Evolutionary conservation across 2,888 invertebrate species (phyloP).

Genomic region (Tetragnatha montana): DNA sequence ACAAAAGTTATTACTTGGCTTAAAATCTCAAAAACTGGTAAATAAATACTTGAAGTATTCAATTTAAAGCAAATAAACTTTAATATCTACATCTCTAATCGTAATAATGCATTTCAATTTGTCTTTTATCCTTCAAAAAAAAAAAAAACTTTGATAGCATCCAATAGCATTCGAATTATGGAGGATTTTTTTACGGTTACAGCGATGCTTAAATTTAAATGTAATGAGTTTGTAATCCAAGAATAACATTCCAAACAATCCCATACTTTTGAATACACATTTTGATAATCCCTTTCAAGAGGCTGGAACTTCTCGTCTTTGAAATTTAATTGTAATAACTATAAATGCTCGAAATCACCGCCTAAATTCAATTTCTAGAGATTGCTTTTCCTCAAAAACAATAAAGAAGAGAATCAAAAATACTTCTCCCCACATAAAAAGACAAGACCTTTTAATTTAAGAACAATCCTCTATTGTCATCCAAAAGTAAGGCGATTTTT

Average conservation of each 20-base stretch:
- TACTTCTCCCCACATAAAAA: background rate
- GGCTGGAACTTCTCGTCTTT: background rate
- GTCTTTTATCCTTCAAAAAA: too few species aligned
- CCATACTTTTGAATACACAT: background rate
- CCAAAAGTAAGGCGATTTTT: constrained; percentile 6
- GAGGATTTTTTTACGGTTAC: too few species aligned
- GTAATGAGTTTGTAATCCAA: background rate
- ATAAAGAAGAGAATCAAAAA: background rate
- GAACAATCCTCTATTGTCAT: constrained; percentile 33
- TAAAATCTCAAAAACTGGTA: too few species aligned
- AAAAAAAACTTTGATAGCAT: too few species aligned
- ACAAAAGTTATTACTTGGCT: too few species aligned
- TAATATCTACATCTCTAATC: too few species aligned
- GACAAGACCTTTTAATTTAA: constrained; percentile 3
- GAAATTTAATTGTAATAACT: background rate
- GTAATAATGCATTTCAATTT: too few species aligned
- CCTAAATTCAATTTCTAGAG: background rate
- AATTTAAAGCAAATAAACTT: too few species aligned
- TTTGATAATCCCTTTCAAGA: background rate
- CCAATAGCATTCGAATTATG: too few species aligned
- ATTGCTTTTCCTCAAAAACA: constrained; percentile 1
- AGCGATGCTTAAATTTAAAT: background rate
- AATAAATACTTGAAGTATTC: too few species aligned
- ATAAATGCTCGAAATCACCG: background rate
- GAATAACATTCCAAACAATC: background rate